Base-by-base conservation (phyloP, 2,797 vertebrate species). In the Podarcis lilfordi region DNA sequence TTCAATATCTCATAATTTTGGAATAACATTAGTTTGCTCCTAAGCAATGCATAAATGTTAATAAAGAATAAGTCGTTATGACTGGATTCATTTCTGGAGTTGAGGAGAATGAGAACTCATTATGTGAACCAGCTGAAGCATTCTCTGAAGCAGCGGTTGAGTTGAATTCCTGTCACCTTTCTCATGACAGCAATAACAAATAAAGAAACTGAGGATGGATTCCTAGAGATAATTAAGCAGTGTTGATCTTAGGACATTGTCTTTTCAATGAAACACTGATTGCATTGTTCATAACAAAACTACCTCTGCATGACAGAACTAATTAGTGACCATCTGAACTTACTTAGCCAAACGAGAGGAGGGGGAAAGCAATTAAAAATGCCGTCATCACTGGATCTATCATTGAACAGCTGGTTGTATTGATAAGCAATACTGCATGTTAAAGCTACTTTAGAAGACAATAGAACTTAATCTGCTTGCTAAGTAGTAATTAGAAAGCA, bases 321-420 rank as follows among this genome's bases (percentile, higher is more conserved):
- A 97, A 98, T 98, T 98, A 98, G 97, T 97, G 98, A 98, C 97
- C 98, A 97, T 97, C 96, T 98, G 98, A 98, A 98, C 97, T 98
- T 97, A 97, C 97, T 98, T 97, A 98, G 96, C 94, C 97, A 97
- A 97, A 97, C 1, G 94, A 97, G 77, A 50, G 37, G 19, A 55
- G 69, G 55, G 25, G 97, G 97, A 96, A 98, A 97, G 97, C 97
- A 98, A 98, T 98, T 98, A 98, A 97, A 97, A 96, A 95, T 82
- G 89, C 95, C 92, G 66, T 97, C 97, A 97, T 97, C 96, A 95
- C 95, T 95, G 96, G 95, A 97, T 97, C 96, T 96, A 96, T 92
- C 92, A 91, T 86, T 92, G 96, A 98, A 96, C 97, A 98, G 97
- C 97, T 98, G 98, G 95, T 96, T 97, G 94, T 96, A 96, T 95